These are phyloP conservation scores for Sinosuthora webbiana DNA, from an alignment of 2,113 vertebrate genomes.

Conservation along the genomic window DNA sequence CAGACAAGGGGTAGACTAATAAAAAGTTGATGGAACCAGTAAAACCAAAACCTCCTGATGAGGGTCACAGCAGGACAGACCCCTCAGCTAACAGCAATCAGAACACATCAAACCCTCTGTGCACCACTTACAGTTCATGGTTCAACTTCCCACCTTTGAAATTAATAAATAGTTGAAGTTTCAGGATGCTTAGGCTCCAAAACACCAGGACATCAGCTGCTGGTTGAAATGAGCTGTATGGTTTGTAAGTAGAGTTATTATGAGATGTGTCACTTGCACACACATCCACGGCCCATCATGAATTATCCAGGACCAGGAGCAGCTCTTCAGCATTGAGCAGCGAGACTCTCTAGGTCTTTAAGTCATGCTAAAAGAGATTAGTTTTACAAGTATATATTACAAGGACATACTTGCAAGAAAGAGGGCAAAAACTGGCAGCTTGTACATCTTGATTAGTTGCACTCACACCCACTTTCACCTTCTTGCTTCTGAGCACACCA, in stretches of 20 bases:
- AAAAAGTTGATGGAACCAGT: background rate
- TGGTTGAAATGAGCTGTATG: background rate
- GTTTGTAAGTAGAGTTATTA: background rate
- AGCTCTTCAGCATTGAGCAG: background rate
- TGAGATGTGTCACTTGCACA: background rate
- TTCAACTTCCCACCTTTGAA: background rate
- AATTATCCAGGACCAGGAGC: background rate
- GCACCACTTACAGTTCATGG: background rate
- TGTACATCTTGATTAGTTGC: background rate
- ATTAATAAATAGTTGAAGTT: background rate
- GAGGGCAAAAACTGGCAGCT: background rate
- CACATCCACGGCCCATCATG: background rate
- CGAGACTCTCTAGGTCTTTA: rapidly evolving
- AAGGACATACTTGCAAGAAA: background rate
- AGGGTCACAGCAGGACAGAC: background rate
- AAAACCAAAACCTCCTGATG: background rate
- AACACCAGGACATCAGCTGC: background rate
- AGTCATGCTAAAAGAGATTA: background rate
- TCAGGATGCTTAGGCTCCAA: background rate
- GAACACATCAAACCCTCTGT: background rate
- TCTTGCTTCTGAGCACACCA: background rate
- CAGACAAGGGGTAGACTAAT: background rate
- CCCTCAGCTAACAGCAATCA: background rate
- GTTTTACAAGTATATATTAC: background rate
- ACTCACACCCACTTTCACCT: background rate